Conservation (phyloP, 2,797 vertebrate genomes). For the Fringilla coelebs region DNA sequence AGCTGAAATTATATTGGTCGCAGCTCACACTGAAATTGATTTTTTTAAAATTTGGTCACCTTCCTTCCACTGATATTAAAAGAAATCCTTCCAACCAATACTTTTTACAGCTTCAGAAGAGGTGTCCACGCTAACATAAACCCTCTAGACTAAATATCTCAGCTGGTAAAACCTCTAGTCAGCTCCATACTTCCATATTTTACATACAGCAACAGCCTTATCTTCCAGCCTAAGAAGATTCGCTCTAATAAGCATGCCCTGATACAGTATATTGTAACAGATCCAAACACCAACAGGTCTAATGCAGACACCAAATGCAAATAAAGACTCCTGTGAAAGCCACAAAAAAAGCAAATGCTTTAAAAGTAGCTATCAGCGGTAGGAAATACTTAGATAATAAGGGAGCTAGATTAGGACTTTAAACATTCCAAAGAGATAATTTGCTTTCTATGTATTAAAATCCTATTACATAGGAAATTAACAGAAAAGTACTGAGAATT, state of each 20-base stretch:
- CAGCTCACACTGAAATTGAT: background rate
- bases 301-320: background rate
- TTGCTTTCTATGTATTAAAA: constrained; percentile 42
- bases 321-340: background rate
- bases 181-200: background rate
- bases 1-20: background rate
- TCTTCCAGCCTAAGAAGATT: background rate
- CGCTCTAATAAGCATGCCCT: background rate
- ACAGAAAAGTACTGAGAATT: background rate
- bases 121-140: background rate
- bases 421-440: constrained; percentile 9
- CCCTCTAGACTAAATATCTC: background rate
- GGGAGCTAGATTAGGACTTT: background rate
- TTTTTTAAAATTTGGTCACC: background rate
- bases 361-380: background rate
- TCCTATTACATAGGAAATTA: constrained; percentile 39
- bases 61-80: background rate
- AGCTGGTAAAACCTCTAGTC: background rate
- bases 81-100: background rate
- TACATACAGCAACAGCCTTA: background rate
- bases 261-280: background rate
- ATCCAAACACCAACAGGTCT: background rate
- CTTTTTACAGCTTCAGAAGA: background rate
- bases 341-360: background rate
- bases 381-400: constrained; percentile 13